These are phyloP conservation scores for Aphelinus certus DNA, from an alignment of 1,140 invertebrate species.

Conservation along the genomic window DNA sequence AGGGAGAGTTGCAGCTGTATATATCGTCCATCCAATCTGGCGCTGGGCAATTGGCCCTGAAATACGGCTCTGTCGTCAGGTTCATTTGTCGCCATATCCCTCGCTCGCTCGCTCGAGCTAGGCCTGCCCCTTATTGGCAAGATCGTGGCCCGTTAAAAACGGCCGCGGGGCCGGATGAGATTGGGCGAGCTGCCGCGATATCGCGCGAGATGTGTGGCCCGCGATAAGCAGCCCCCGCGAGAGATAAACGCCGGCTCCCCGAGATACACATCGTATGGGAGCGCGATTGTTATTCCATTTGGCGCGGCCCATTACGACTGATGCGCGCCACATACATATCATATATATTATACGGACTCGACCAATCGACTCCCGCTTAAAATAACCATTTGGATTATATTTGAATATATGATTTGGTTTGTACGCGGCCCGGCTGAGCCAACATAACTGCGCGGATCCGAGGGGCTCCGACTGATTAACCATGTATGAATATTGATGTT, in stretches of 20 bases:
- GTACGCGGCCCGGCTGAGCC: no score
- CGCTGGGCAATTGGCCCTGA: constrained; percentile 64
- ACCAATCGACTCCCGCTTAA: not conserved
- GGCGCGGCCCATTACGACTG: no score
- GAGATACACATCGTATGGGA: no score
- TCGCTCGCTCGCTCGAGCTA: constrained; percentile 6
- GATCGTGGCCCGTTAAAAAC: constrained; percentile 54
- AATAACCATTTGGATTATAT: no score
- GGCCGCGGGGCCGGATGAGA: not conserved
- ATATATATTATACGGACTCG: no score
- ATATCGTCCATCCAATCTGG: constrained; percentile 67
- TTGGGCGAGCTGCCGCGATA: no score
- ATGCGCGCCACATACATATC: no score
- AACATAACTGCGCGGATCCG: no score
- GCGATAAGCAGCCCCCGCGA: not conserved
- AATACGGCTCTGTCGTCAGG: constrained; percentile 64
- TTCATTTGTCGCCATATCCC: constrained; percentile 53
- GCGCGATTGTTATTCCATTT: no score
- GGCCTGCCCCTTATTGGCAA: constrained; percentile 44
- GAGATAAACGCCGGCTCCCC: not conserved
- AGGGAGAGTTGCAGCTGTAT: constrained; percentile 25
- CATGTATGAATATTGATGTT: no score
- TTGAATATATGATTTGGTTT: not conserved
- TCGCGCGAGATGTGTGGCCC: no score
- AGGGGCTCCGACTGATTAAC: no score